Conservation (phyloP, 2,888 invertebrate genomes). For the Congeria kusceri region DNA sequence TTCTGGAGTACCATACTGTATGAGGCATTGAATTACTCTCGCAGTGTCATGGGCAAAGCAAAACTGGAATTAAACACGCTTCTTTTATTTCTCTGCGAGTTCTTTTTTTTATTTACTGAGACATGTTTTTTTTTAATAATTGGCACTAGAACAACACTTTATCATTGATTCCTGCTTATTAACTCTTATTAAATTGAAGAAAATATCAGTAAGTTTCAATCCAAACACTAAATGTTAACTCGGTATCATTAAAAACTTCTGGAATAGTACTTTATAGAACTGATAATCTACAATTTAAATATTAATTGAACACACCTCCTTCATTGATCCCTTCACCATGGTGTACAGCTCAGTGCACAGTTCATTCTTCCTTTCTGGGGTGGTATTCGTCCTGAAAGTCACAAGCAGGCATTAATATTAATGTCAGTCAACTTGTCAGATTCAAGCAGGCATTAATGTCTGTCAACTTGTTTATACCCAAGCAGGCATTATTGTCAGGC, state of each 20-base stretch:
- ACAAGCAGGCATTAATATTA: too few relatives aligned
- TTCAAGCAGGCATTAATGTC: too few relatives aligned
- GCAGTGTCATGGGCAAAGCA: constrained; percentile 94
- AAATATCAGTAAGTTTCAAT: not conserved
- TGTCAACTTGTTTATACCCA: too few relatives aligned
- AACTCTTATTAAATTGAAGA: not conserved
- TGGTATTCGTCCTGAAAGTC: constrained; percentile 1
- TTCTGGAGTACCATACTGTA: constrained; percentile 89
- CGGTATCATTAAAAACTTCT: too few relatives aligned
- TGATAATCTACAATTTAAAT: not conserved
- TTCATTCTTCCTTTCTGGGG: constrained; percentile 80
- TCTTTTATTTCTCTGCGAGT: not conserved
- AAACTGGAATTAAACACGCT: constrained; percentile 86
- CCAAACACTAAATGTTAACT: not conserved
- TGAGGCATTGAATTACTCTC: constrained; percentile 94
- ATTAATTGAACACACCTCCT: constrained; percentile 74
- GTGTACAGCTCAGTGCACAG: constrained; percentile 81
- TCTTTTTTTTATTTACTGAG: not conserved
- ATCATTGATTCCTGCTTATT: not conserved
- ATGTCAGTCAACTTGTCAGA: too few relatives aligned
- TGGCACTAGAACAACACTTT: too few relatives aligned
- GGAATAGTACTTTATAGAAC: too few relatives aligned
- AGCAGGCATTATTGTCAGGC: too few relatives aligned
- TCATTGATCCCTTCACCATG: constrained; percentile 85
- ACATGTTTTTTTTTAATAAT: not conserved